Evolutionary conservation across 2,797 vertebrate genomes (phyloP).

Genomic region (Diceros bicornis): DNA sequence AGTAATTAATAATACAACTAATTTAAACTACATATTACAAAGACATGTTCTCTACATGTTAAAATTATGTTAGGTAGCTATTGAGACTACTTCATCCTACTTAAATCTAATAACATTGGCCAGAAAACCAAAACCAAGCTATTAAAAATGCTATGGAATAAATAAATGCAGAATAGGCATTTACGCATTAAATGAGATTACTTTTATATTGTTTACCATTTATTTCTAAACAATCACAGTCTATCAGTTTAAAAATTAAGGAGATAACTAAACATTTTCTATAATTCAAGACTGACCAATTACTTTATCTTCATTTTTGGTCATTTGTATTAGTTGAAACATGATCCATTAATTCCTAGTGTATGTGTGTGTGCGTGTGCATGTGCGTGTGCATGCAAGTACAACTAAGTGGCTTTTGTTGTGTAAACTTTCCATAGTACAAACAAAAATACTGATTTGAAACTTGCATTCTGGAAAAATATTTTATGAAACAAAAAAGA

Average conservation of each 20-base stretch:
- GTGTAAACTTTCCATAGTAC: background rate
- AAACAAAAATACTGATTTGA: background rate
- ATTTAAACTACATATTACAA: background rate
- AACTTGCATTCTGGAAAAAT: background rate
- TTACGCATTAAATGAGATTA: background rate
- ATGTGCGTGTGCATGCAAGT: background rate
- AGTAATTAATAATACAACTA: background rate
- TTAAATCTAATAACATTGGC: background rate
- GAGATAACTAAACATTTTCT: background rate
- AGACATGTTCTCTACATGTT: background rate
- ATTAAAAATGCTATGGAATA: background rate
- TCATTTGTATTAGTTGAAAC: background rate
- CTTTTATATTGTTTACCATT: background rate
- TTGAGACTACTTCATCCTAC: background rate
- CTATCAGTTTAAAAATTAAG: background rate
- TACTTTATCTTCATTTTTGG: slow-evolving; percentile 30
- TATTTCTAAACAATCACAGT: background rate
- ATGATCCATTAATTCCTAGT: background rate
- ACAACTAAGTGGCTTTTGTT: background rate
- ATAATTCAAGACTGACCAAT: background rate
- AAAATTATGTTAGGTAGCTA: background rate
- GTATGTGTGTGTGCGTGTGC: no score
- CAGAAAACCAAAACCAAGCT: background rate
- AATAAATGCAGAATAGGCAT: background rate
- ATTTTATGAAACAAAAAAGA: background rate